These are phyloP conservation scores for Petrophora chlorosata DNA, from an alignment of 2,888 invertebrate genomes.

Conservation along the genomic window DNA sequence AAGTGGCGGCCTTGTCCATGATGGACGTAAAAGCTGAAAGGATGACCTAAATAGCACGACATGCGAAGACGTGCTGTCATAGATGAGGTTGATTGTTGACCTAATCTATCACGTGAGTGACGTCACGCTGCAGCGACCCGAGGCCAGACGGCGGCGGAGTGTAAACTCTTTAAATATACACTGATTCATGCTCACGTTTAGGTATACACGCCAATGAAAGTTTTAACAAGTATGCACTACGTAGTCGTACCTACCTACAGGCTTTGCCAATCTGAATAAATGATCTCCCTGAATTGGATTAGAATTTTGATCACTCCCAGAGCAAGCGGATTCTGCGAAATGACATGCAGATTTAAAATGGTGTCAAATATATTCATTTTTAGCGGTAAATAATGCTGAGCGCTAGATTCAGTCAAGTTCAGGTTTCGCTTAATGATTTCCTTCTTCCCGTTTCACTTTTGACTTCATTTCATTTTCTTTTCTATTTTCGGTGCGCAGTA, in stretches of 20 bases:
- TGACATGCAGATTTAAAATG: constrained; percentile 20
- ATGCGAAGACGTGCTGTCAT: constrained; percentile 38
- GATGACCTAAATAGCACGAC: constrained; percentile 48
- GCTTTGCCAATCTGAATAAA: constrained; percentile 17
- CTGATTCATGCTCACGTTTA: constrained; percentile 29
- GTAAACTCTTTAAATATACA: constrained; percentile 36
- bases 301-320: constrained; percentile 2
- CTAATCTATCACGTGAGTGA: constrained; percentile 58
- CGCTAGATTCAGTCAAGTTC: constrained; percentile 35
- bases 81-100: constrained; percentile 52
- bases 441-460: constrained; percentile 38
- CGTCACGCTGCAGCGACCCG: constrained; percentile 49
- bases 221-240: constrained; percentile 20
- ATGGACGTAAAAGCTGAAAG: constrained; percentile 53
- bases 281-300: constrained; percentile 20
- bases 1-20: constrained; percentile 52
- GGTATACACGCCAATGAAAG: constrained; percentile 23
- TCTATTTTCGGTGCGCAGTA: constrained; percentile 33
- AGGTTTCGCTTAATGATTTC: constrained; percentile 39
- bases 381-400: constrained; percentile 22
- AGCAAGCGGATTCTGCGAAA: constrained; percentile 11
- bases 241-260: constrained; percentile 3
- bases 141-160: constrained; percentile 49
- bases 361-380: constrained; percentile 27
- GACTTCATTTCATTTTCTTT: constrained; percentile 33